Percentiles rank a stretch among this genome's conserved stretches.
These are phyloP conservation scores for Pachymerium ferrugineum DNA, from an alignment of 2,888 invertebrate species.

Conservation along the genomic window DNA sequence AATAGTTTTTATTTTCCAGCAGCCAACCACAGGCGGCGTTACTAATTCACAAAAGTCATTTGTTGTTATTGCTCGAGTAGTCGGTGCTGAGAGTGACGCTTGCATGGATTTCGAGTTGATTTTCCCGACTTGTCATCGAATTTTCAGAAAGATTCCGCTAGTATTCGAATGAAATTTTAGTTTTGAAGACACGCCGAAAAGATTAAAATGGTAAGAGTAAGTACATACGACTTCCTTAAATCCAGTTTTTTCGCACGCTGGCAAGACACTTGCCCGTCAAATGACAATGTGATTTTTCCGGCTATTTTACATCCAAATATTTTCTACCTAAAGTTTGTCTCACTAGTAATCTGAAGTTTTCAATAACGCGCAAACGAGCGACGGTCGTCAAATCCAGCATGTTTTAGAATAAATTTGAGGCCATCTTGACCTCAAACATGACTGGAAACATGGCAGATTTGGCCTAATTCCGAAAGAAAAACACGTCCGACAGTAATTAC, in stretches of 20 bases:
- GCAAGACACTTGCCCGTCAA: constrained; percentile 1
- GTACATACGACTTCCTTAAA: neutral
- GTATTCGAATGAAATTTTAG: neutral
- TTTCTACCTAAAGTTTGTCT: too few species aligned
- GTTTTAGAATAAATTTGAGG: neutral
- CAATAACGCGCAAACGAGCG: too few species aligned
- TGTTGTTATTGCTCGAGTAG: neutral
- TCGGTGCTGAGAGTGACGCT: constrained; percentile 19
- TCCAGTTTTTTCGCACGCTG: neutral
- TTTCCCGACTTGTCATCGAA: neutral
- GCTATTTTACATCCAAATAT: neutral
- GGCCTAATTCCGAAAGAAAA: neutral
- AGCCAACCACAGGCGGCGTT: neutral
- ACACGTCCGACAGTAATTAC: too few species aligned
- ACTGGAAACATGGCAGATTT: constrained; percentile 15
- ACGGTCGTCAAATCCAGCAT: neutral
- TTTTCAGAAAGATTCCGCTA: neutral
- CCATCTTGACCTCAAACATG: constrained; percentile 16
- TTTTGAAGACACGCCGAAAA: neutral
- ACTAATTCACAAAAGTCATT: neutral
- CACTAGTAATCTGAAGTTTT: neutral
- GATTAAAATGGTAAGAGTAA: neutral
- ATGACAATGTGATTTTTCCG: neutral
- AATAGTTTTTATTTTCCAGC: too few species aligned
- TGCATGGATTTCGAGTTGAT: constrained; percentile 11